A percentile compares a stretch with the other conserved stretches of the same genome.
phyloP scores from a whole-genome alignment of 1,140 invertebrate species.

The Lutraria rhynchaena region DNA sequence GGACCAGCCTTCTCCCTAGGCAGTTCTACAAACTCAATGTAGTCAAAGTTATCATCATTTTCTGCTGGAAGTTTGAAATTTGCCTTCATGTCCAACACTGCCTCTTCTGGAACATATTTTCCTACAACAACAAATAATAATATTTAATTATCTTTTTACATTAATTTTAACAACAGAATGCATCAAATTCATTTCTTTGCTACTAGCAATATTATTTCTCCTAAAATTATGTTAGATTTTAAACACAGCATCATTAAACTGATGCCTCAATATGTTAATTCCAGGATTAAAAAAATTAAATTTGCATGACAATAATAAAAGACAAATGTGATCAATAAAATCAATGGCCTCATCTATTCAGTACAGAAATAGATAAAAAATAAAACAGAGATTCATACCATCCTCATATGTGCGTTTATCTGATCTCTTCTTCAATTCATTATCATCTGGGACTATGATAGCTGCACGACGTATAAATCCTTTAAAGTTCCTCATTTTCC shows the following conservation, averaged over 20 bases:
- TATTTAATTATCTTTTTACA: neutral
- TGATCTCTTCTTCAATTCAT: slow-evolving; percentile 91
- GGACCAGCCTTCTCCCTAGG: slow-evolving; percentile 87
- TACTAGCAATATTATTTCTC: neutral
- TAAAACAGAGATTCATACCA: slow-evolving; percentile 85
- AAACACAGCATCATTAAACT: no score
- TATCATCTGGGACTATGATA: slow-evolving; percentile 93
- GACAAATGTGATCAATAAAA: no score
- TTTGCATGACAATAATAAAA: no score
- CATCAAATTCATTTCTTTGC: neutral
- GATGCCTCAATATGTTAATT: no score
- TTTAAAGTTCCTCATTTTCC: slow-evolving; percentile 96
- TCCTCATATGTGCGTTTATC: slow-evolving; percentile 90
- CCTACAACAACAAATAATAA: no score
- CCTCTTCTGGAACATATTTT: slow-evolving; percentile 94
- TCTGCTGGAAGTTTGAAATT: slow-evolving; percentile 88
- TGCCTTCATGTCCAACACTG: slow-evolving; percentile 96
- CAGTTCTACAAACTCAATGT: slow-evolving; percentile 89
- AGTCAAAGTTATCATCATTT: slow-evolving; percentile 87
- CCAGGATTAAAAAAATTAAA: no score
- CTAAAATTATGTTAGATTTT: neutral
- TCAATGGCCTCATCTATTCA: no score
- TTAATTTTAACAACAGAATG: no score
- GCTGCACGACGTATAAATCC: slow-evolving; percentile 93
- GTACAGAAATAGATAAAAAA: no score